phyloP scores from a whole-genome alignment of 2,888 invertebrate genomes.

The Pyrgus malvae region DNA sequence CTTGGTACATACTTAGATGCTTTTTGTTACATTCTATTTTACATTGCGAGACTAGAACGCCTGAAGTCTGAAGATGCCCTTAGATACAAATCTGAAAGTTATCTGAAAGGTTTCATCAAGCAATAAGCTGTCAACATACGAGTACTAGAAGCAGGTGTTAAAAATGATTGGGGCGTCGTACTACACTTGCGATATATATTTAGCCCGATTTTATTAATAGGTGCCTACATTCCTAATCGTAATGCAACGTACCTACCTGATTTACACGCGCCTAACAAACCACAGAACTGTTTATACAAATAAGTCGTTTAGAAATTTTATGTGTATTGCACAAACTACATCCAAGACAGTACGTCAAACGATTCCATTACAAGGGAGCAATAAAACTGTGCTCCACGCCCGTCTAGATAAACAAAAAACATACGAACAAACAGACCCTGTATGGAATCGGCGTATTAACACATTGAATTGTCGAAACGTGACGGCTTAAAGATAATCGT shows the following conservation, averaged over 20 bases:
- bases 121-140: no score
- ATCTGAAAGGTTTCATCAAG: no score
- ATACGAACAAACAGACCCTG: slow-evolving; percentile 54
- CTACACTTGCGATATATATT: no score
- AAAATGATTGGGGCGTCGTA: no score
- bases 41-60: no score
- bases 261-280: slow-evolving; percentile 5
- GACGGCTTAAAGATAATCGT: slow-evolving; percentile 59
- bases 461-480: slow-evolving; percentile 68
- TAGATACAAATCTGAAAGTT: no score
- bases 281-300: slow-evolving; percentile 47
- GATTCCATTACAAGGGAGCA: slow-evolving; percentile 36
- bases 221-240: slow-evolving; percentile 1
- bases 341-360: slow-evolving; percentile 9
- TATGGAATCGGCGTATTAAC: slow-evolving; percentile 55
- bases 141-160: no score
- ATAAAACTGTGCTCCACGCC: slow-evolving; percentile 52
- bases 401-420: slow-evolving; percentile 50
- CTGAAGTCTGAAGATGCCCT: no score
- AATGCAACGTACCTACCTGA: slow-evolving; percentile 39
- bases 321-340: slow-evolving; percentile 39
- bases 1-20: no score
- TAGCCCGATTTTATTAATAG: slow-evolving; percentile 14
- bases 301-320: slow-evolving; percentile 52
- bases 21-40: no score